Evolutionary conservation across 2,797 vertebrate species (phyloP).

Genomic region (Buphagus erythrorhynchus): DNA sequence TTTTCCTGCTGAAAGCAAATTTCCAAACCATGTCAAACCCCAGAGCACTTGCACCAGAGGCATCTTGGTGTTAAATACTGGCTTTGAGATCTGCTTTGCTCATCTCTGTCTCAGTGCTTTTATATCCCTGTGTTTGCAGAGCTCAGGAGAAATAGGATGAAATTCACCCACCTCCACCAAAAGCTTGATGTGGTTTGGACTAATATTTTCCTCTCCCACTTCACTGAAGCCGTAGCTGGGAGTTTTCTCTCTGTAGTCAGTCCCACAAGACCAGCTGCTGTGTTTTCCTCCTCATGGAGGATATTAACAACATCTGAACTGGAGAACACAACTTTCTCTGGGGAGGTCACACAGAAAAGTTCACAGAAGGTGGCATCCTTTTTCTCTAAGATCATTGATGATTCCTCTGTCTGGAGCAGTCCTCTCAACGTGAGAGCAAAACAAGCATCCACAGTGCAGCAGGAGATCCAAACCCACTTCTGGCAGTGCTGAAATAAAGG

Average conservation of each 20-base stretch:
- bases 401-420: neutral
- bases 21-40: neutral
- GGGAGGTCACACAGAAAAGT: neutral
- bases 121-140: neutral
- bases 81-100: conserved; percentile 11
- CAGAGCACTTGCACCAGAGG: neutral
- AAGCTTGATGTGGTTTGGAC: neutral
- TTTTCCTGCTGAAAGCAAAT: neutral
- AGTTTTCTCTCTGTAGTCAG: neutral
- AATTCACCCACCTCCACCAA: neutral
- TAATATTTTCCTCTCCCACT: neutral
- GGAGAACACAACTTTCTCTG: neutral
- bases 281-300: neutral
- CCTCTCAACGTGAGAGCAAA: neutral
- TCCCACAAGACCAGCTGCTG: neutral
- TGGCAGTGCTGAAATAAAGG: neutral
- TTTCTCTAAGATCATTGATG: neutral
- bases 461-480: neutral
- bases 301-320: neutral
- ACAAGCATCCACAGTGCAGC: neutral
- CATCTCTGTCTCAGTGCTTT: neutral
- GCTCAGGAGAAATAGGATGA: neutral
- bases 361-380: neutral
- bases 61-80: neutral
- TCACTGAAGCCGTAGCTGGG: too few species aligned